A percentile compares a stretch with the other conserved stretches of the same genome.
Evolutionary conservation across 2,888 invertebrate genomes (phyloP).

Genomic region (Drosophila algonquin): DNA sequence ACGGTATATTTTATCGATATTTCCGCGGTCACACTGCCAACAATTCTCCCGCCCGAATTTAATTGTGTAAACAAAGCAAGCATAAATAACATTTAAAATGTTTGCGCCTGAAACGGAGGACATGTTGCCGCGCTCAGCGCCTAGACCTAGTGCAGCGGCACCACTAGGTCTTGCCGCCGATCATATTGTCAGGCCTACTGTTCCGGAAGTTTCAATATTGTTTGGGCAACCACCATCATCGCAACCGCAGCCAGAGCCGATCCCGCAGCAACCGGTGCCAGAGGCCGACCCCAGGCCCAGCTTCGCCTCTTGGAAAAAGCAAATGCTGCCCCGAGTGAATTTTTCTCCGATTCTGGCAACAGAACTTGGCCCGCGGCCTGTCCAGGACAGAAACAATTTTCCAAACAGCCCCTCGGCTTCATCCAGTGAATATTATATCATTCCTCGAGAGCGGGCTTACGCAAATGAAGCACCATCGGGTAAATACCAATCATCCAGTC

Average conservation of each 20-base stretch:
- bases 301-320: constrained; percentile 80
- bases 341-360: constrained; percentile 62
- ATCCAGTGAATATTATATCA: constrained; percentile 49
- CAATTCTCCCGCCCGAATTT: constrained; percentile 58
- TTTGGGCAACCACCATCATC: constrained; percentile 57
- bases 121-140: constrained; percentile 81
- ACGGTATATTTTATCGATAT: too few species aligned
- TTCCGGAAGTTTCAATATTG: constrained; percentile 76
- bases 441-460: constrained; percentile 45
- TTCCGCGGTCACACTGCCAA: too few species aligned
- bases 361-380: constrained; percentile 54
- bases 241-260: constrained; percentile 31
- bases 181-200: constrained; percentile 61
- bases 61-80: constrained; percentile 39
- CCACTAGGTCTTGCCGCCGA: constrained; percentile 49
- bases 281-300: constrained; percentile 56
- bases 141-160: constrained; percentile 69
- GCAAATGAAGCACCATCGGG: background rate
- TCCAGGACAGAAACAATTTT: constrained; percentile 1
- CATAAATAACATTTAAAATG: constrained; percentile 53
- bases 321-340: constrained; percentile 76
- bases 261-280: background rate
- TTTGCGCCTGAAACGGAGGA: constrained; percentile 81
- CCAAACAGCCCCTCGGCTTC: constrained; percentile 21
- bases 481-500: background rate